Evolutionary conservation across 2,888 invertebrate species (phyloP), one percentile per base, ranked within the genome.

Genomic region (Conistra vaccinii): DNA sequence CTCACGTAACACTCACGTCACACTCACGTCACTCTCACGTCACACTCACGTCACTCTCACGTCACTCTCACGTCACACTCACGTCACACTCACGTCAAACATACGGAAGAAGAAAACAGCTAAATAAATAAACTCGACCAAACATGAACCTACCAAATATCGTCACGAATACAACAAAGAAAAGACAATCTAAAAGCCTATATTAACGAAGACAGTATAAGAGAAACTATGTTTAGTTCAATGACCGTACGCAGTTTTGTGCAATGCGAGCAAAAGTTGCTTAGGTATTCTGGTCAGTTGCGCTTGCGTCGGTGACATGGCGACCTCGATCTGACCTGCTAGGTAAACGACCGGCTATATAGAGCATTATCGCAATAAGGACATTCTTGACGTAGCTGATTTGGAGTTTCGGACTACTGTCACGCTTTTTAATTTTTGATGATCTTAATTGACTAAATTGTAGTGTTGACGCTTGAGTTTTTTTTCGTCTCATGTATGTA

Each of bases 271-370:
- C 90, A 91, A 92, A 92, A 91, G 90, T 89, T 89, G 89, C 88
- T 93, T 92, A 89, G 89, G 90, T 90, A 94, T 93, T 93, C 93
- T 90, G 91, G 90, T 91, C 93, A 92, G 91, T 87, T 84, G 86
- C 80, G 86, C 74, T 81, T 81, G 74, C 88, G 87, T 87, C 89
- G 90, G 85, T 88, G 88, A 90, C 90, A 90, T 76, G 80, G 76
- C 88, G 92, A 94, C 94, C 94, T 92, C 92, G 89, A 89, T 90
- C 83, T 93, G 93, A 93, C 93, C 93, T 76, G 88, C 80, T 89
- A 88, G 91, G 92, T 91, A 90, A 92, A 91, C 88, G 91, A 91
- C 92, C 93, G 86, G 70, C 79, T 76, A 89, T 90, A 88, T 89
- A 83, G 90, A 88, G 88, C 88, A 85, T 85, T 83, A 88, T 63